Evolutionary conservation across 2,888 invertebrate genomes (phyloP), one percentile per base, ranked within the genome.

Genomic region (Sarcophaga carnaria): DNA sequence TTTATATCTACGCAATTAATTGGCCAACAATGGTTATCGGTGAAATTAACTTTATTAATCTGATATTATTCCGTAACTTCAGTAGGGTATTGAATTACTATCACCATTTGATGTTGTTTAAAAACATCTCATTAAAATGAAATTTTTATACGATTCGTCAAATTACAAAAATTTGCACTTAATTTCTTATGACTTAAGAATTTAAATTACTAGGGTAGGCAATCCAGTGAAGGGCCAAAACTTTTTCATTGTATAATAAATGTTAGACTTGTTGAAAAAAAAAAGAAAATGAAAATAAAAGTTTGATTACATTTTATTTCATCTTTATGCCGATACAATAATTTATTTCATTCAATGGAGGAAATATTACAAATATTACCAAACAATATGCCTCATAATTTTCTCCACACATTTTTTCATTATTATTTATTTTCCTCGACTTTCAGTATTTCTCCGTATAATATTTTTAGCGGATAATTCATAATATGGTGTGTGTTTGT

Each of bases 101-200:
- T 49, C 12, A 49, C 49, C 11, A 14, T 49, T 49, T 49, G 14
- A 14, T 49, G 49, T 14, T 72, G 49, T 74, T 76, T 62, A 8
- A 79, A 79, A 79, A 17, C 49, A 79, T 67, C 79, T 67, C 72
- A 86, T 86, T 83, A 76, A 86, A 76, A 80, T 72, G 22, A 72
- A 83, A 86, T 83, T 83, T 82, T 67, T 20, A 77, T 83, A 80
- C 69, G 54, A 72, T 83, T 82, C 67, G 1, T 79, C 67, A 79
- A 76, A 63, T 80, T 72, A 83, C 67, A 80, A 76, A 77, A 64
- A 86, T 80, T 77, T 69, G 63, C 80, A 70, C 80, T 86, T 83
- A 86, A 83, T 80, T 69, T 86, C 76, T 60, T 77, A 63, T 63
- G 76, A 83, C 45, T 80, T 62, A n/a, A 83, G 80, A 37, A 6